Evolutionary conservation across 2,113 vertebrate genomes (phyloP), one percentile per base, ranked within the genome.

Genomic region (Myodes glareolus): DNA sequence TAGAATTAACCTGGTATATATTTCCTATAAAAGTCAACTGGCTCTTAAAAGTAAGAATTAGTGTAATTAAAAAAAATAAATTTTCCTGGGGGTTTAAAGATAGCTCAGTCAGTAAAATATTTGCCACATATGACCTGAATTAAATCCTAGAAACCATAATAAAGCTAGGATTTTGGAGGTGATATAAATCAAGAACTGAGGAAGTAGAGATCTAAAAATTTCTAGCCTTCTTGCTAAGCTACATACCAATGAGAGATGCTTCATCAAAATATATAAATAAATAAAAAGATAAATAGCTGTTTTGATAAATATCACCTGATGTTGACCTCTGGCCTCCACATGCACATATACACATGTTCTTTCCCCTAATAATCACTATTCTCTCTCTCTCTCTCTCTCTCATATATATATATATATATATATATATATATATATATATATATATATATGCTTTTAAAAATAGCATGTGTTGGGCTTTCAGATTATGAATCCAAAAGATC

Each of bases 1-100:
- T 90, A 91, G 21, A 90, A 67, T 92, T 50, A 78, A 25, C 77
- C 36, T 88, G 12, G n/a, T 16, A 25, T 80, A 45, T 27, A 33
- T 91, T 88, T 61, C 6, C 21, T 63, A 36, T 58, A 82, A 78
- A 68, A 90, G 8, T 84, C 17, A 88, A 88, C 10, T 36, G n/a
- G 4, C 16, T 3, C 1, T 93, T 92, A 50, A 47, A 47, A 14
- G 92, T 10, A 77, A 12, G 80, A 97, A 92, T 95, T 42, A 85
- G 1, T 65, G 14, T 96, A 92, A 12, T 13, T 90, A 92, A 65
- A 90, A 65, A 90, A 39, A 94, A 36, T 67, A 88, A 94, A 25
- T 73, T 67, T 63, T 88, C 17, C 67, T 29, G 8, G 63, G 63
- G 11, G 8, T 50, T 36, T 47, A 45, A 45, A 50, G 65, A n/a